Conservation (phyloP, 2,888 invertebrate genomes). For the Perithous albicinctus region DNA sequence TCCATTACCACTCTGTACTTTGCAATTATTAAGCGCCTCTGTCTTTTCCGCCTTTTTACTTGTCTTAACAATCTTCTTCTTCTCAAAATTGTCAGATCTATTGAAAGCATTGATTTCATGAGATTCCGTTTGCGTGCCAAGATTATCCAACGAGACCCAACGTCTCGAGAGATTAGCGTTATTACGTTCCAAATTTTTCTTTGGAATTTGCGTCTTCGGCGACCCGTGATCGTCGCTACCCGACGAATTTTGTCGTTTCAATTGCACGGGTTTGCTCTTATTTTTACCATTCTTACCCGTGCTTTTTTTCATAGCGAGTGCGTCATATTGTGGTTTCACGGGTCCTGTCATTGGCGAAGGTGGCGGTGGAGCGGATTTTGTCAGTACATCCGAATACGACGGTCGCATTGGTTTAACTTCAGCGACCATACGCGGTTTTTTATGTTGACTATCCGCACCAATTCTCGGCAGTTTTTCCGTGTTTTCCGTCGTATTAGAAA, state of each 20-base stretch:
- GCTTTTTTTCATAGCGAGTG: conserved; percentile 77
- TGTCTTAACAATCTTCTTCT: conserved; percentile 77
- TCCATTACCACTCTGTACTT: conserved; percentile 81
- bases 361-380: conserved; percentile 87
- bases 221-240: conserved; percentile 86
- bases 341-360: conserved; percentile 78
- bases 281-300: conserved; percentile 83
- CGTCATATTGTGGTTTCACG: conserved; percentile 55
- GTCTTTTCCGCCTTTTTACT: conserved; percentile 79
- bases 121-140: conserved; percentile 78
- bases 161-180: conserved; percentile 85
- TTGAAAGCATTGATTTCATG: conserved; percentile 78
- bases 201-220: conserved; percentile 80
- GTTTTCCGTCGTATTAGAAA: conserved; percentile 72
- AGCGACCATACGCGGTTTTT: conserved; percentile 91
- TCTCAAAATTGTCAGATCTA: conserved; percentile 80
- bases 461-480: conserved; percentile 77
- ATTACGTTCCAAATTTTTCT: conserved; percentile 82
- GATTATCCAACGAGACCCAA: conserved; percentile 84
- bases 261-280: conserved; percentile 82
- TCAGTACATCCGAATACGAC: conserved; percentile 93
- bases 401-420: conserved; percentile 95
- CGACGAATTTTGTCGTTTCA: conserved; percentile 86
- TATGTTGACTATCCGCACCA: conserved; percentile 74
- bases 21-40: conserved; percentile 84